A percentile compares a stretch with the other conserved stretches of the same genome.
phyloP scores from a whole-genome alignment of 35 echinoderm and acorn worm genomes.

The Nesometra sesokonis region DNA sequence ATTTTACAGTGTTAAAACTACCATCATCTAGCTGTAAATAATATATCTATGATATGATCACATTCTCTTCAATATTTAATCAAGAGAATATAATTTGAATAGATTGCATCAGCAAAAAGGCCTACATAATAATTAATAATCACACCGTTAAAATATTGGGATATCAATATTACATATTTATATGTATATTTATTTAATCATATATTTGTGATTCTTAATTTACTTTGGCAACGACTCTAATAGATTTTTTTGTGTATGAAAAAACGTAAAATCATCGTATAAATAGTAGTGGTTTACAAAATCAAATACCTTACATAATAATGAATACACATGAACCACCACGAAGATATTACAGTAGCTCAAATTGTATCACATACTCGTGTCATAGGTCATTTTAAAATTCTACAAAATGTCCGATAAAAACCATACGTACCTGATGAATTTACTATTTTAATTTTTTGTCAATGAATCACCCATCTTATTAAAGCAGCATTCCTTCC shows the following conservation, averaged over 20 bases:
- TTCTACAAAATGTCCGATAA: neutral
- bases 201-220: neutral
- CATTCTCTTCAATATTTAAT: neutral
- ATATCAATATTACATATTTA: neutral
- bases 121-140: neutral
- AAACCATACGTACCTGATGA: neutral
- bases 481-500: too few relatives aligned
- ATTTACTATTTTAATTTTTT: too few relatives aligned
- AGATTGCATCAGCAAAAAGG: neutral
- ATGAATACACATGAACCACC: neutral
- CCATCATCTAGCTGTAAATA: too few relatives aligned
- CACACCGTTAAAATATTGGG: neutral
- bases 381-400: neutral
- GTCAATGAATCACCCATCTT: too few relatives aligned
- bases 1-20: too few relatives aligned
- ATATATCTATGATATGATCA: too few relatives aligned
- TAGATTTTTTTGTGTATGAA: neutral
- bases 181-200: neutral
- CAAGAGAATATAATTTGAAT: neutral
- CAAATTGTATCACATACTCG: neutral
- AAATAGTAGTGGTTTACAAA: neutral
- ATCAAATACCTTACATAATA: neutral
- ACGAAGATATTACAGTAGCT: neutral
- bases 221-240: neutral
- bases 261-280: neutral